Evolutionary conservation across 1,140 invertebrate genomes (phyloP), one percentile per base, ranked within the genome.

Genomic region (Laupala kohalensis): DNA sequence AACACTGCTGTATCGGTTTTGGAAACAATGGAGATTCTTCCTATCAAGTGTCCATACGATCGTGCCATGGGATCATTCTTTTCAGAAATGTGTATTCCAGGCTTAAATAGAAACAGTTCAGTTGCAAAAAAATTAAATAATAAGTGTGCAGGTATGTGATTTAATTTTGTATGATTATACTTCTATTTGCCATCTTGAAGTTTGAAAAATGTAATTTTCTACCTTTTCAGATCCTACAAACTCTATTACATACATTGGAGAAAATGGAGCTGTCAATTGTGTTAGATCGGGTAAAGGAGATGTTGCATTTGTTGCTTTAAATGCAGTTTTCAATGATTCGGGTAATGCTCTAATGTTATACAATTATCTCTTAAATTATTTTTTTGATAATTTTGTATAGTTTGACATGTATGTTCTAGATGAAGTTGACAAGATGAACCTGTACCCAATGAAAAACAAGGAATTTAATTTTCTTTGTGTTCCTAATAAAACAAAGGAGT

Each of bases 301-400:
- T 78, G 92, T 97, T 0, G 94, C 94, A 0, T 96, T 97, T 79
- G 82, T 95, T 0, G 90, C 89, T 70, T 83, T 87, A 70, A 87
- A 86, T 65, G 87, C 87, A 4, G 86, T 91, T 62, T 84, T 88
- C 65, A 87, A 89, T 77, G 86, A 86, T 72, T 78, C 83, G 75
- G 82, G 85, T 84, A 81, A 81, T 68, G 19, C 19, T 4, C 37
- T 2, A 53, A 19, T 53, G 19, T 1, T 2, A 53, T 13, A n/a
- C n/a, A 19, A 5, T 6, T 19, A 15, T 4, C n/a, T 64, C 63
- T 6, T 9, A 63, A 5, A 15, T 24, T n/a, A n/a, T 5, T 64
- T 19, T 19, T n/a, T 19, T 64, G n/a, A 12, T 13, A 5, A n/a
- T 5, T 6, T 6, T 0, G 63, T n/a, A 64, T 64, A n/a, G 13